Evolutionary conservation across 2,888 invertebrate species (phyloP), one percentile per base, ranked within the genome.

Genomic region (Polyommatus iphigenia): DNA sequence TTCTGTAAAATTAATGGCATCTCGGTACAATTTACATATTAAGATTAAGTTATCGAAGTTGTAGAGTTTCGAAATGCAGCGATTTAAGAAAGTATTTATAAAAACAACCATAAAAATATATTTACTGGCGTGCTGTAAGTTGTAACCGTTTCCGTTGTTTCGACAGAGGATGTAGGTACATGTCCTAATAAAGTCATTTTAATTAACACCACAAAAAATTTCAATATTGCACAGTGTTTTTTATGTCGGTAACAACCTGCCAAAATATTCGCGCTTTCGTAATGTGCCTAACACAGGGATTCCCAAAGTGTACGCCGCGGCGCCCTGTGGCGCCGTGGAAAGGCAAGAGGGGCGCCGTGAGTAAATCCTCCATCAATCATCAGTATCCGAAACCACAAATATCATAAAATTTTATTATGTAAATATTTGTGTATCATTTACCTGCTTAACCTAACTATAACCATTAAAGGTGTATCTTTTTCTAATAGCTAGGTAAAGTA

Each of bases 121-220:
- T 67, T 67, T 67, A 29, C 32, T 32, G 29, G 29, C 32, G 67
- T 67, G 24, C n/a, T n/a, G n/a, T n/a, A n/a, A n/a, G 29, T 5
- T 32, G 67, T 67, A 67, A 67, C 32, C 20, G 29, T 67, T 67
- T 67, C 67, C 67, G 67, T 67, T 67, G 67, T 67, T 67, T 67
- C 67, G 24, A 67, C 67, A 67, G 67, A 67, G 67, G 32, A 67
- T 67, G 67, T 67, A 67, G 67, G 67, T 32, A 67, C 67, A 67
- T 67, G 29, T 67, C 67, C 29, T 18, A 67, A 67, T 67, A 32
- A 67, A 67, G 67, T 67, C 29, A 67, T 67, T 67, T 67, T 29
- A 67, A 67, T 67, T 67, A 32, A 67, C 29, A 67, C 67, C 67
- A 67, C 67, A 67, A 67, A 67, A 20, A 67, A 67, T 15, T 67